Conservation (phyloP, 2,888 invertebrate genomes). For the Nycteola revayana region DNA sequence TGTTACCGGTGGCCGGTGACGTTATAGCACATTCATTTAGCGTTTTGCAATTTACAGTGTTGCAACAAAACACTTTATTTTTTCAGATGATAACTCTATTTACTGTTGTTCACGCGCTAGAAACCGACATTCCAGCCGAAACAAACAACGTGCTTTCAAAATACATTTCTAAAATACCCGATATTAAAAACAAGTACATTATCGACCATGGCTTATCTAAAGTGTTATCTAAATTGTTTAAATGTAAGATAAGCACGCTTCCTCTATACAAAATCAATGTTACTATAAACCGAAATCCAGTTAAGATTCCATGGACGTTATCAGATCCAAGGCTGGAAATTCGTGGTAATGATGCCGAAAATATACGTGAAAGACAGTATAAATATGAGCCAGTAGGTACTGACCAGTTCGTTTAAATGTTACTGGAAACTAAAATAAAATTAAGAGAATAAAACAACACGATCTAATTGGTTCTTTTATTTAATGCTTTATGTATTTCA, state of each 20-base stretch:
- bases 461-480: slow-evolving; percentile 12
- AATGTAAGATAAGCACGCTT: slow-evolving; percentile 55
- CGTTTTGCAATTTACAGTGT: no score
- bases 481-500: slow-evolving; percentile 9
- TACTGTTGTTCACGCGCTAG: slow-evolving; percentile 31
- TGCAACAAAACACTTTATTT: no score
- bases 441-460: slow-evolving; percentile 19
- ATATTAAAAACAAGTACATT: slow-evolving; percentile 54
- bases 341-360: neutral
- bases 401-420: no score
- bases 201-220: slow-evolving; percentile 54
- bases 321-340: slow-evolving; percentile 20
- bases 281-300: slow-evolving; percentile 59
- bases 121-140: no score
- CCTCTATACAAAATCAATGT: slow-evolving; percentile 63
- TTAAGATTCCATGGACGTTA: slow-evolving; percentile 66
- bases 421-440: no score
- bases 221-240: slow-evolving; percentile 51
- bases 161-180: slow-evolving; percentile 53
- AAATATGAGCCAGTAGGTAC: slow-evolving; percentile 9
- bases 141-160: slow-evolving; percentile 43
- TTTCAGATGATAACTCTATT: slow-evolving; percentile 34
- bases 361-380: slow-evolving; percentile 4
- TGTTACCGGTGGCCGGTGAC: no score
- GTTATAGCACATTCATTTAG: no score